A percentile compares a stretch with the other conserved stretches of the same genome.
phyloP scores from a whole-genome alignment of 2,797 vertebrate genomes.

The Myiotriccus ornatus region DNA sequence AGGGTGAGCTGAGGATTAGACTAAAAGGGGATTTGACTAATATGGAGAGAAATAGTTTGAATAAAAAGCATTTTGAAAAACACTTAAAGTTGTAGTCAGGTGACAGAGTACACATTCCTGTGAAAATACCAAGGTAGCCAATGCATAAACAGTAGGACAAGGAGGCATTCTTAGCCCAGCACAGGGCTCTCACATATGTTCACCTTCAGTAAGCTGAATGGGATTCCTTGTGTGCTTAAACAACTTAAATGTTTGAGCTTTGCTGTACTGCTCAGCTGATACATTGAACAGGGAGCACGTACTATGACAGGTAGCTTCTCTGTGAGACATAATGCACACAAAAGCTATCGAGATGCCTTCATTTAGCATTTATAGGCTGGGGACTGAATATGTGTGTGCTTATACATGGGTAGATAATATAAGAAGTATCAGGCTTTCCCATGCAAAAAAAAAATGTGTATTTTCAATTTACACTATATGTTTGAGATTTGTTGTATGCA shows the following conservation, averaged over 20 bases:
- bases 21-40: neutral
- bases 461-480: neutral
- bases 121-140: constrained; percentile 14
- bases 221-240: constrained; percentile 15
- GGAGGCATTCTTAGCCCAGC: constrained; percentile 1
- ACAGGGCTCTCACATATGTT: neutral
- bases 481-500: neutral
- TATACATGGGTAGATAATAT: neutral
- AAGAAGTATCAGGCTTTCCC: neutral
- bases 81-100: neutral
- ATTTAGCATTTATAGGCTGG: neutral
- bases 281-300: neutral
- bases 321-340: neutral
- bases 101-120: neutral
- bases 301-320: neutral
- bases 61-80: neutral
- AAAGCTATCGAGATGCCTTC: neutral
- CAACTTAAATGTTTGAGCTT: neutral
- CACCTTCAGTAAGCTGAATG: neutral
- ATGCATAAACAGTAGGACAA: constrained; percentile 29
- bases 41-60: neutral
- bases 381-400: neutral
- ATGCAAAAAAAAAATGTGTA: neutral
- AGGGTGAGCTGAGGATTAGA: neutral
- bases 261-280: neutral